Evolutionary conservation across 2,888 invertebrate species (phyloP).

Genomic region (Agrotis puta): DNA sequence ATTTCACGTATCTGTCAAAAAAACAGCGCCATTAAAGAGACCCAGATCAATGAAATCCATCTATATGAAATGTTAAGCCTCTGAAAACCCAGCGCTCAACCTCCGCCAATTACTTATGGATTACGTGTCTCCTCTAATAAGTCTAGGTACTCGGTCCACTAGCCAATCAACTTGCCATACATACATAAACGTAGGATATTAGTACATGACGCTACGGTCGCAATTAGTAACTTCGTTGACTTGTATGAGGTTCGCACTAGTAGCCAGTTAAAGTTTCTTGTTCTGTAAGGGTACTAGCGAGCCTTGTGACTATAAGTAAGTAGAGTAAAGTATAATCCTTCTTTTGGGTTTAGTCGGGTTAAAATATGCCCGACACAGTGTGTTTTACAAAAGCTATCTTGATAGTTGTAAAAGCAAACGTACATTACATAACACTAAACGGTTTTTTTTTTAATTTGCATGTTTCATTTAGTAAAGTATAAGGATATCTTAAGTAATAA

Average conservation of each 20-base stretch:
- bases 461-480: no score
- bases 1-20: background rate
- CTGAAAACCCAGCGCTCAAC: background rate
- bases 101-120: conserved; percentile 19
- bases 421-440: no score
- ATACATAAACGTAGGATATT: conserved; percentile 20
- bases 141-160: conserved; percentile 6
- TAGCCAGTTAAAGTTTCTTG: conserved; percentile 7
- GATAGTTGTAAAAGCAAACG: background rate
- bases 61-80: background rate
- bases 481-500: background rate
- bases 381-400: background rate
- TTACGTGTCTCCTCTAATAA: conserved; percentile 30
- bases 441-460: background rate
- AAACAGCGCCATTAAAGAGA: background rate
- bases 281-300: background rate
- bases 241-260: conserved; percentile 15
- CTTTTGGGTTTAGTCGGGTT: background rate
- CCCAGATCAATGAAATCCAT: background rate
- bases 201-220: conserved; percentile 2
- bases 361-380: background rate
- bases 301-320: background rate
- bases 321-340: background rate
- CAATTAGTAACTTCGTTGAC: conserved; percentile 38
- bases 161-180: conserved; percentile 34